These are phyloP conservation scores for Andrena marginata DNA, from an alignment of 2,888 invertebrate genomes.

Conservation along the genomic window DNA sequence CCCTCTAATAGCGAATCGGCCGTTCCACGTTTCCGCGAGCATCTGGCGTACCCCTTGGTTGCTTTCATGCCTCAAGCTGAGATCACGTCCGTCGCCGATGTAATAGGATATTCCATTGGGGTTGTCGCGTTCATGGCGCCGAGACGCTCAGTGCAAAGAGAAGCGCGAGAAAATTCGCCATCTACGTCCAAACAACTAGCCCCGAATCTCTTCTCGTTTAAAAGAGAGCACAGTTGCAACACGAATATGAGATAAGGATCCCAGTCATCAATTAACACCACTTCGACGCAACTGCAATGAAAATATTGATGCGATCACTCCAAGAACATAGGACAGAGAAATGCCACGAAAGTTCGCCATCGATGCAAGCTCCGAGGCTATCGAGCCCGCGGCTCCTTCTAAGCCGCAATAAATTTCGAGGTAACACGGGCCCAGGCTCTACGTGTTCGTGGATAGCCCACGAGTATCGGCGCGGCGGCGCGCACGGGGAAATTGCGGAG, in stretches of 20 bases:
- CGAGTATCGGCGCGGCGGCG: not conserved
- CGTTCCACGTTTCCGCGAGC: constrained; percentile 47
- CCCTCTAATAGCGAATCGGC: constrained; percentile 72
- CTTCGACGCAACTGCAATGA: not conserved
- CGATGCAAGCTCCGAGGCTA: not conserved
- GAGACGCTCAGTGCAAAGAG: not conserved
- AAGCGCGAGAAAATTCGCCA: no score
- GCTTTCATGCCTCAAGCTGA: constrained; percentile 27
- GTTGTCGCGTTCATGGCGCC: constrained; percentile 15
- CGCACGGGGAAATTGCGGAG: constrained; percentile 46
- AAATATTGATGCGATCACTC: not conserved
- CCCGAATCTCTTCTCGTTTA: no score
- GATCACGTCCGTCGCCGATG: constrained; percentile 39
- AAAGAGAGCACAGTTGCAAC: no score
- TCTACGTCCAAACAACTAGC: no score
- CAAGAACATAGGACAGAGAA: not conserved
- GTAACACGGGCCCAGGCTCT: not conserved
- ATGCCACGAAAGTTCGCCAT: not conserved
- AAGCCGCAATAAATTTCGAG: constrained; percentile 40
- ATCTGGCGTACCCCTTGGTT: not conserved
- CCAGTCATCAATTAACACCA: no score
- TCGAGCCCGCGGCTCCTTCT: not conserved
- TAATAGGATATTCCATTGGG: constrained; percentile 56
- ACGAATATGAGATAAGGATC: no score
- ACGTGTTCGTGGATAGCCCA: not conserved